These are phyloP conservation scores for Temnothorax unifasciatus DNA, from an alignment of 2,888 invertebrate species.

Conservation along the genomic window DNA sequence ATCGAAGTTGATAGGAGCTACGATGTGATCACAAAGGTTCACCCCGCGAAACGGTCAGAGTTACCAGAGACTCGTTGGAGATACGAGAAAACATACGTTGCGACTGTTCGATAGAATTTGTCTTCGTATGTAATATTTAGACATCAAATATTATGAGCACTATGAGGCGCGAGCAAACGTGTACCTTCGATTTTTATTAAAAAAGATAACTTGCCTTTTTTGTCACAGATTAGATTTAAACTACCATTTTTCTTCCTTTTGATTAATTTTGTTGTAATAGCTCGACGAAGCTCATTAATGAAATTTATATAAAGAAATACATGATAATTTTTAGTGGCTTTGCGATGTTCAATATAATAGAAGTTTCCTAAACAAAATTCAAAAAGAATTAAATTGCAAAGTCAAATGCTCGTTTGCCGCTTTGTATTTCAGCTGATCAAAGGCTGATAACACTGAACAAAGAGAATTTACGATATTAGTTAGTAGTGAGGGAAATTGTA, in stretches of 20 bases:
- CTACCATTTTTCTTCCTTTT: neutral
- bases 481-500: conserved; percentile 80
- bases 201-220: neutral
- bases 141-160: conserved; percentile 13
- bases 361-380: neutral
- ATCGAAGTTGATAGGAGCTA: conserved; percentile 1
- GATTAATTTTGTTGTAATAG: conserved; percentile 4
- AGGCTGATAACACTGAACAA: conserved; percentile 60
- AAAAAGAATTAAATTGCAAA: neutral
- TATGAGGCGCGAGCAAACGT: conserved; percentile 21
- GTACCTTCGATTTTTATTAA: conserved; percentile 16
- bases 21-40: conserved; percentile 3
- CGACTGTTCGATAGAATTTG: conserved; percentile 9
- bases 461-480: conserved; percentile 79
- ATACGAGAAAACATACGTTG: neutral
- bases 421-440: conserved; percentile 34
- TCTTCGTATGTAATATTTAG: conserved; percentile 22
- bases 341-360: neutral
- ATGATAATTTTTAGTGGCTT: neutral
- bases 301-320: neutral
- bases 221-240: neutral
- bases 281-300: neutral
- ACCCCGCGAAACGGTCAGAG: conserved; percentile 40
- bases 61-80: conserved; percentile 46
- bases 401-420: conserved; percentile 22